A percentile compares a stretch with the other conserved stretches of the same genome.
Conservation (phyloP, 1,140 invertebrate genomes). For the Papilio glaucus region DNA sequence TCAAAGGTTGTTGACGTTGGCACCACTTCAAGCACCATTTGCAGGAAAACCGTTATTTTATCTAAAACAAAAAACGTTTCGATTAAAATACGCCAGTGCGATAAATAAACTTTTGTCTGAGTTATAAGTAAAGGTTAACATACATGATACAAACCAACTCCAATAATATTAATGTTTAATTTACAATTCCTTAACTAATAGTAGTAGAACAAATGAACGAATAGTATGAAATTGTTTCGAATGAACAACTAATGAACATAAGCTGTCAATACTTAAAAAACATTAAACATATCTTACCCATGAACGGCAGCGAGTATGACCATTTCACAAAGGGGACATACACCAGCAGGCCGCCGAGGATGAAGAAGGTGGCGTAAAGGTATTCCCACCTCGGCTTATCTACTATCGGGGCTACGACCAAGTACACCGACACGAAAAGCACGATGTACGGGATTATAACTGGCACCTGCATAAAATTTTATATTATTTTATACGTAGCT, state of each 20-base stretch:
- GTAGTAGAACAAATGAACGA: no score
- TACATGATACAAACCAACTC: no score
- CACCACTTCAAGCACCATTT: conserved; percentile 95
- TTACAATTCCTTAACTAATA: no score
- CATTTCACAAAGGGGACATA: conserved; percentile 97
- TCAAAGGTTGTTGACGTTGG: conserved; percentile 92
- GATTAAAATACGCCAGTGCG: not conserved
- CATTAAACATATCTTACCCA: no score
- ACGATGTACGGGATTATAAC: conserved; percentile 95
- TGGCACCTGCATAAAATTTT: conserved; percentile 87
- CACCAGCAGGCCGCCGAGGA: conserved; percentile 93
- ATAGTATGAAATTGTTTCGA: no score
- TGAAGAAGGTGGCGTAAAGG: conserved; percentile 95
- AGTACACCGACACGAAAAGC: conserved; percentile 93
- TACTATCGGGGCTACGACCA: conserved; percentile 96
- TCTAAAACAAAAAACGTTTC: conserved; percentile 85
- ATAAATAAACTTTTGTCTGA: not conserved
- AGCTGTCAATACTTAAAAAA: no score
- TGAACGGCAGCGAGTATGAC: conserved; percentile 90
- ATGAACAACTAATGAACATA: no score
- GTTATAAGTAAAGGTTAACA: no score
- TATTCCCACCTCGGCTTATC: conserved; percentile 96
- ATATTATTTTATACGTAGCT: no score
- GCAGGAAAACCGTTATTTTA: conserved; percentile 94
- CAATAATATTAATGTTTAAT: no score